phyloP scores from a whole-genome alignment of 2,797 vertebrate genomes.

The Trachurus trachurus region DNA sequence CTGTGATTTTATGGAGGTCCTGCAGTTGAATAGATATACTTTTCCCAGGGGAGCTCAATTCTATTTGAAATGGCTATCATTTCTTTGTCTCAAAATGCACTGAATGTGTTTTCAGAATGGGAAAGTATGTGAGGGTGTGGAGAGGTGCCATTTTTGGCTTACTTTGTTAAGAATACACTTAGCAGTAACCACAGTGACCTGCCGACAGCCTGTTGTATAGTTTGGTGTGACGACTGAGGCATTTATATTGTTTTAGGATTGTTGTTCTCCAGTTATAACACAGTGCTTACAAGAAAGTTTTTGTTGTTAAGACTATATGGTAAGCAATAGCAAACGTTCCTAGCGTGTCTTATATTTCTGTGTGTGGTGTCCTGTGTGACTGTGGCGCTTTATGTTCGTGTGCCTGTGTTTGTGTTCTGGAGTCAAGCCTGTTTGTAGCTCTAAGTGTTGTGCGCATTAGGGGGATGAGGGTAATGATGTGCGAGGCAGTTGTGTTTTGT shows the following conservation, averaged over 20 bases:
- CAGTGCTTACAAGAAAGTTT: constrained; percentile 25
- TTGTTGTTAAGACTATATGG: background rate
- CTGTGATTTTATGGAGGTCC: constrained; percentile 72
- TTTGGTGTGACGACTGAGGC: background rate
- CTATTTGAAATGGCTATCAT: constrained; percentile 62
- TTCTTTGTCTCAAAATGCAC: constrained; percentile 47
- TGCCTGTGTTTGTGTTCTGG: constrained; percentile 64
- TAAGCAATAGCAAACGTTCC: constrained; percentile 14
- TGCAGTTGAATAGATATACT: constrained; percentile 75
- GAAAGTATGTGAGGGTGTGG: constrained; percentile 20
- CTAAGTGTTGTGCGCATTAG: constrained; percentile 86
- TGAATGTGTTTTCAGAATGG: constrained; percentile 48
- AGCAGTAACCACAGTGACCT: constrained; percentile 1
- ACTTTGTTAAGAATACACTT: constrained; percentile 45
- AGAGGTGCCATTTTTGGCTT: constrained; percentile 32
- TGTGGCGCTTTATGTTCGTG: constrained; percentile 49
- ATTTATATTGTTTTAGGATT: background rate
- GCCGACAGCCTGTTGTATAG: constrained; percentile 9
- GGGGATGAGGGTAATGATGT: constrained; percentile 88
- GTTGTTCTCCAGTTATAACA: background rate
- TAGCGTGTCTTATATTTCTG: background rate
- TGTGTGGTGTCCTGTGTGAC: constrained; percentile 4
- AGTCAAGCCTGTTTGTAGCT: constrained; percentile 79
- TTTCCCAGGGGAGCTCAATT: constrained; percentile 66
- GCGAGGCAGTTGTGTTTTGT: constrained; percentile 82